A percentile compares a stretch with the other conserved stretches of the same genome.
These are phyloP conservation scores for Temnothorax longispinosus DNA, from an alignment of 1,140 invertebrate species.

Conservation along the genomic window DNA sequence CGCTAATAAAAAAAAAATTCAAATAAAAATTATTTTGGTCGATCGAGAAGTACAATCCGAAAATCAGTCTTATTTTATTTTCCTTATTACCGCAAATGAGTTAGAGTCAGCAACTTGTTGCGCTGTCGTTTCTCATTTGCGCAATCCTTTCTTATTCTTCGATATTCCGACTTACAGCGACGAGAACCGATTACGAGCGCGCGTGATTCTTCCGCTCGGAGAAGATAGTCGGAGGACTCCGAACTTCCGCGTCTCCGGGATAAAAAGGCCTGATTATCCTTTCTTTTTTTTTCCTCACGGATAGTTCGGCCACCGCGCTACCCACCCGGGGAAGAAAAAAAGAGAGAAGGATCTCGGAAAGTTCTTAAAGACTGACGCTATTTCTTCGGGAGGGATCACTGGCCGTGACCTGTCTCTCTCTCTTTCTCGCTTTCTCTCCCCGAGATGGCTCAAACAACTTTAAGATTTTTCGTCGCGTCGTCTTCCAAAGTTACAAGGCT, in stretches of 20 bases:
- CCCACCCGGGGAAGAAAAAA: not conserved
- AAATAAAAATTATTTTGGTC: not conserved
- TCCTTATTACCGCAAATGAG: not conserved
- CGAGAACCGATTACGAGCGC: not conserved
- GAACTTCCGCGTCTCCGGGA: slow-evolving; percentile 42
- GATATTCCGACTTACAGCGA: slow-evolving; percentile 11
- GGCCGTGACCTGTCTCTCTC: slow-evolving; percentile 71
- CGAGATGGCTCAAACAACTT: slow-evolving; percentile 61
- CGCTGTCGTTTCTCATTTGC: not conserved
- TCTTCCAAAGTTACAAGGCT: slow-evolving; percentile 49
- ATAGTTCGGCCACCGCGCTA: slow-evolving; percentile 49
- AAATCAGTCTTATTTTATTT: not conserved
- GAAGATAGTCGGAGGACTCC: slow-evolving; percentile 27
- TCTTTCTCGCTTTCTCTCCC: not conserved
- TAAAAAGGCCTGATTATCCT: slow-evolving; percentile 74
- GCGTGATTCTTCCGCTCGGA: not conserved
- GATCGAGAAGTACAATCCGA: not conserved
- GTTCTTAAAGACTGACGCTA: slow-evolving; percentile 70
- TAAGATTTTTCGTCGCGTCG: slow-evolving; percentile 65
- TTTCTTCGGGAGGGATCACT: slow-evolving; percentile 52
- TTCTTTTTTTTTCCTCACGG: slow-evolving; percentile 63
- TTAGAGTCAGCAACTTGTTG: not conserved
- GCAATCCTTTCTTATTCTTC: slow-evolving; percentile 1
- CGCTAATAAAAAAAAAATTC: not conserved
- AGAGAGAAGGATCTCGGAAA: slow-evolving; percentile 55